A percentile compares a stretch with the other conserved stretches of the same genome.
These are phyloP conservation scores for Sternotherus odoratus DNA, from an alignment of 2,797 vertebrate genomes.

Conservation along the genomic window DNA sequence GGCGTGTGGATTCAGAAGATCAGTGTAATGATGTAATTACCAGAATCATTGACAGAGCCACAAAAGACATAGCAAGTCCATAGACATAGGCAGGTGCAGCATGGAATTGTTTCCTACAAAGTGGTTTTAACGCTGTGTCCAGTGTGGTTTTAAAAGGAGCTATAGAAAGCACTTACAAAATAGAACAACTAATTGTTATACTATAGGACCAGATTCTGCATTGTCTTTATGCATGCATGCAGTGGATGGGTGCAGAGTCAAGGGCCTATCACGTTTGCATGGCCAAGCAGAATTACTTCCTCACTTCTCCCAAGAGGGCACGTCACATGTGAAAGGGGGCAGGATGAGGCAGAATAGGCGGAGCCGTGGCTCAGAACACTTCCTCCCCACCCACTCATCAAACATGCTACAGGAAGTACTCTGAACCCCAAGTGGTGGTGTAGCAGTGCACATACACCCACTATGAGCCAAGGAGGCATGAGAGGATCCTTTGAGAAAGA, in stretches of 20 bases:
- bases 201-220: neutral
- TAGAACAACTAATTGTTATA: neutral
- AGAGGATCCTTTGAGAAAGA: slow-evolving; percentile 38
- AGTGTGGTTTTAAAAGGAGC: neutral
- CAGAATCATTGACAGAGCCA: neutral
- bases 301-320: neutral
- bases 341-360: neutral
- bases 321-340: neutral
- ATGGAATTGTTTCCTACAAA: neutral
- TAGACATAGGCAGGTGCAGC: slow-evolving; percentile 7
- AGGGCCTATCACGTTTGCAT: neutral
- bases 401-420: neutral
- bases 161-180: neutral
- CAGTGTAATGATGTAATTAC: slow-evolving; percentile 55
- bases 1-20: slow-evolving; percentile 40
- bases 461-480: neutral
- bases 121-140: slow-evolving; percentile 22
- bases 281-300: neutral
- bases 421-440: neutral
- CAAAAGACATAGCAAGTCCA: slow-evolving; percentile 6
- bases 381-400: neutral
- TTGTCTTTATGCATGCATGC: neutral
- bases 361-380: neutral
- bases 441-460: neutral
- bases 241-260: neutral